Evolutionary conservation across 2,888 invertebrate genomes (phyloP).

Genomic region (Pyrgus malvae): DNA sequence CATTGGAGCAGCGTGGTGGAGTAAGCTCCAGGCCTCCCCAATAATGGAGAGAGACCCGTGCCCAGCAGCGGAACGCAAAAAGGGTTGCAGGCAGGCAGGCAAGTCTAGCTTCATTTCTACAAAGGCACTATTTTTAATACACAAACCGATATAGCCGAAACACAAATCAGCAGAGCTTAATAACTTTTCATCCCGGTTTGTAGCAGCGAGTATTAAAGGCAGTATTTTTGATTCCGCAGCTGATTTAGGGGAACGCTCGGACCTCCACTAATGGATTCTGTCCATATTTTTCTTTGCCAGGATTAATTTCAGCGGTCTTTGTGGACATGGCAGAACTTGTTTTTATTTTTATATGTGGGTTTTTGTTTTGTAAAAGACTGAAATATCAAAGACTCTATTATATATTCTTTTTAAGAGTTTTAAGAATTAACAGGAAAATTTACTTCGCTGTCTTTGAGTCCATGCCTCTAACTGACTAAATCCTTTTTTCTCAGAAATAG

Average conservation of each 20-base stretch:
- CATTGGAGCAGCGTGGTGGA: no score
- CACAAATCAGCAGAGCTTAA: conserved; percentile 44
- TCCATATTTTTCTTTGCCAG: conserved; percentile 26
- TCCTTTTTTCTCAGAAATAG: no score
- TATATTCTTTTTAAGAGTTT: no score
- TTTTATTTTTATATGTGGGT: not conserved
- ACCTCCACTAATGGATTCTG: conserved; percentile 24
- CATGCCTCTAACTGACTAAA: no score
- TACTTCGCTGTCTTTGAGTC: no score
- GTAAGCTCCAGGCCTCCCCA: no score
- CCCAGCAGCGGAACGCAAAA: no score
- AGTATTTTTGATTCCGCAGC: conserved; percentile 41
- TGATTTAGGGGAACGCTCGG: conserved; percentile 23
- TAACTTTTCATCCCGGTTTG: conserved; percentile 58
- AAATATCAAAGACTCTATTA: no score
- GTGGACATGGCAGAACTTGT: not conserved
- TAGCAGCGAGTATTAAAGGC: conserved; percentile 41
- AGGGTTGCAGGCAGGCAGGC: no score
- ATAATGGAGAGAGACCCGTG: no score
- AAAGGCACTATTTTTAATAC: not conserved
- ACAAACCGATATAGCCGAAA: not conserved
- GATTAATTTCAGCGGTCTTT: conserved; percentile 22
- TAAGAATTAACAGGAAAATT: no score
- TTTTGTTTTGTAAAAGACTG: not conserved
- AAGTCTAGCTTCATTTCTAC: no score